Evolutionary conservation across 30 jellyfish, hydroid and myxozoan species (phyloP).

Genomic region (Aurelia aurita complex sp. Pacific): DNA sequence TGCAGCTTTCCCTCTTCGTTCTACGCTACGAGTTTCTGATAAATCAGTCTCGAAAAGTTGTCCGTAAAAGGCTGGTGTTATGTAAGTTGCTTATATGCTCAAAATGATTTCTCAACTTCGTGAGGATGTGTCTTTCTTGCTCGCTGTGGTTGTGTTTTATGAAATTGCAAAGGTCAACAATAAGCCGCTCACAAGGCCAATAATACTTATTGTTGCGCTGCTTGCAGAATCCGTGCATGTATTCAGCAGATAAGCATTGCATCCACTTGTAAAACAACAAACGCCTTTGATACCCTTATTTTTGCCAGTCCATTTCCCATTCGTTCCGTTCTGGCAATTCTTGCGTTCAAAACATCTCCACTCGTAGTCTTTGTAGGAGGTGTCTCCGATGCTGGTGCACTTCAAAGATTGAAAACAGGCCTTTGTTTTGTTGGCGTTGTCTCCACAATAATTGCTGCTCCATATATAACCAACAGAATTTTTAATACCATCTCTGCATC

Average conservation of each 20-base stretch:
- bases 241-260: slow-evolving; percentile 7
- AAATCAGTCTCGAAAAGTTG: too few species aligned
- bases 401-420: slow-evolving; percentile 30
- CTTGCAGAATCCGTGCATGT: slow-evolving; percentile 10
- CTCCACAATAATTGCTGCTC: neutral
- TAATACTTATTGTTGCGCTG: neutral
- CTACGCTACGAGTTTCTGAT: too few species aligned
- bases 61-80: too few species aligned
- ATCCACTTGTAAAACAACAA: slow-evolving; percentile 4
- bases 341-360: slow-evolving; percentile 21
- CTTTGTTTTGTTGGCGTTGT: neutral
- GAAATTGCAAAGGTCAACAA: neutral
- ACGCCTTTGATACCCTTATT: slow-evolving; percentile 5
- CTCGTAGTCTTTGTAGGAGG: neutral
- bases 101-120: too few species aligned
- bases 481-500: slow-evolving; percentile 19
- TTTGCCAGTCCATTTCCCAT: neutral
- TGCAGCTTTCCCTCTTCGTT: too few species aligned
- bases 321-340: neutral
- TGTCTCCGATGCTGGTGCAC: slow-evolving; percentile 2
- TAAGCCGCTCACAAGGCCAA: neutral
- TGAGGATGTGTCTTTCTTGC: too few species aligned
- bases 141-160: too few species aligned
- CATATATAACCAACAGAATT: neutral
- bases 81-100: too few species aligned